phyloP scores from a whole-genome alignment of 2,797 vertebrate genomes.

The Caiman crocodilus region DNA sequence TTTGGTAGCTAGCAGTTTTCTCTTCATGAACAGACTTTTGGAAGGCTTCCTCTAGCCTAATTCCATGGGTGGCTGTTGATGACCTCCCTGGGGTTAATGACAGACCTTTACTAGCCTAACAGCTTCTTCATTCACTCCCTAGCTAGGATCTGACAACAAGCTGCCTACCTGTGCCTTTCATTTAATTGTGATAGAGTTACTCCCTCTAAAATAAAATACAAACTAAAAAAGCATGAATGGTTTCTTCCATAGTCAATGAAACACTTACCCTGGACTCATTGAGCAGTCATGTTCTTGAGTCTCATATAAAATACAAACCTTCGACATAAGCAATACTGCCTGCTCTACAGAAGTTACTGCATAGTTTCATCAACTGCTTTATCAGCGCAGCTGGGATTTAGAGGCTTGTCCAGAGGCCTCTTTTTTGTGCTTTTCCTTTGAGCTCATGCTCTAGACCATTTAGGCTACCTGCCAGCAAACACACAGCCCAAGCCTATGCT shows the following conservation, averaged over 20 bases:
- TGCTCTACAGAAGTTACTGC: fast-evolving
- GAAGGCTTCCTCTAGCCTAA: neutral
- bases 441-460: fast-evolving
- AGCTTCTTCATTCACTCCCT: fast-evolving
- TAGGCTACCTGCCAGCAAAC: neutral
- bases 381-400: fast-evolving
- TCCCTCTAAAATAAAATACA: neutral
- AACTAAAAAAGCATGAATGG: neutral
- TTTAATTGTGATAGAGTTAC: neutral
- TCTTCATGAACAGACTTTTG: neutral
- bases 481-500: fast-evolving
- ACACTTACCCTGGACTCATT: neutral
- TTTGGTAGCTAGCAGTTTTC: neutral
- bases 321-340: neutral
- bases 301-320: neutral
- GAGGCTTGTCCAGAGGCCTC: neutral
- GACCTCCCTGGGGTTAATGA: fast-evolving
- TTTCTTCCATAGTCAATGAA: neutral
- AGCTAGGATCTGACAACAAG: fast-evolving
- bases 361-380: neutral
- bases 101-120: neutral
- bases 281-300: neutral
- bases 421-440: neutral
- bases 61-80: neutral
- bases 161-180: neutral